Evolutionary conservation across 2,113 vertebrate species (phyloP), one percentile per base, ranked within the genome.

Genomic region (Oophaga pumilio): DNA sequence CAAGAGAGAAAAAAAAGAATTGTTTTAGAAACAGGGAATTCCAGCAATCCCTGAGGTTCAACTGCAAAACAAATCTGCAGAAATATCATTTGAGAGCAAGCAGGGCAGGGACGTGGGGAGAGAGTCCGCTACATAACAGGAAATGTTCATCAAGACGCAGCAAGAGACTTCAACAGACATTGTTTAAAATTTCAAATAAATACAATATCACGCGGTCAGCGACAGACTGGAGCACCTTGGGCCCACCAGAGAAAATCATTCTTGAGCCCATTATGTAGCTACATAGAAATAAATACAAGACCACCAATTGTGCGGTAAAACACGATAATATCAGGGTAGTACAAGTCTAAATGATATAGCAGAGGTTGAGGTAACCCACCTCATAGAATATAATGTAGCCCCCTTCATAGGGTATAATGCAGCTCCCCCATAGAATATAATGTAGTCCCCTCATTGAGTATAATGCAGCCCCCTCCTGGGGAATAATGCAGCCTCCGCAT

Each of bases 121-220:
- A 50, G 28, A 53, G 50, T 76, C 57, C 57, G 15, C 9, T 53
- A 20, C 86, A 88, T 24, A 82, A 76, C 86, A 88, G 86, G 86
- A 83, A 88, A 83, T 74, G 71, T 83, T 82, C 10, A 74, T 66
- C 56, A 74, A 20, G 22, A 78, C 62, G 28, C 28, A 53, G 33
- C 12, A 28, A 52, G 59, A 43, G 33, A 78, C 33, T 53, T 49
- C n/a, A 79, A 87, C 69, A 2, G 17, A 64, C 69, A 88, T 81
- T 59, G 80, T 33, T 88, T 83, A 24, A 83, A 88, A 83, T 56
- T 82, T 82, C 43, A 76, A 83, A 88, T 64, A 88, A 33, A 87
- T 74, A 82, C 69, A 76, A 53, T 24, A 43, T 43, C 3, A 43
- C 33, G 33, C 33, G 33, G 33, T 43, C 33, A 43, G 33, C 33